Percentiles rank a stretch among this genome's conserved stretches.
Evolutionary conservation across 2,888 invertebrate genomes (phyloP).

Genomic region (Tiphia femorata): DNA sequence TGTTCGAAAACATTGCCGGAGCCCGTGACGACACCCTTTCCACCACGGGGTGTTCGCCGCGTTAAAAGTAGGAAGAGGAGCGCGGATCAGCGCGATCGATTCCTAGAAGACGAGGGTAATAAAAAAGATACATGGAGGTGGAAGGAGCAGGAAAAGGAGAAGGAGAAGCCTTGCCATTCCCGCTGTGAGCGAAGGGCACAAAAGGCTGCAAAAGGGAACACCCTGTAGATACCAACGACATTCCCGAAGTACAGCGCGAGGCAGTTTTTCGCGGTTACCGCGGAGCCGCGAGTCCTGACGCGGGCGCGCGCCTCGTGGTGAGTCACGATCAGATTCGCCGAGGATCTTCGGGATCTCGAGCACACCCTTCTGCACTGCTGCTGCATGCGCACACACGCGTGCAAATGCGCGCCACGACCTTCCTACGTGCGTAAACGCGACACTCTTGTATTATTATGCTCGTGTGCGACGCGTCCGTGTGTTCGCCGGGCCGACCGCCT

Average conservation of each 20-base stretch:
- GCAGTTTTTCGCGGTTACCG: slow-evolving; percentile 62
- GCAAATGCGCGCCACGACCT: too few relatives aligned
- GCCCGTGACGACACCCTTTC: too few relatives aligned
- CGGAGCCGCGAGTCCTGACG: slow-evolving; percentile 38
- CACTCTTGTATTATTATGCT: too few relatives aligned
- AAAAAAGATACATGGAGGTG: background rate
- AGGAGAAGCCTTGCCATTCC: slow-evolving; percentile 49
- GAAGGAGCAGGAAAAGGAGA: slow-evolving; percentile 30
- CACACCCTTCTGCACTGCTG: too few relatives aligned
- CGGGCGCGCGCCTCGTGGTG: too few relatives aligned
- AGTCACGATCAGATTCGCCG: too few relatives aligned
- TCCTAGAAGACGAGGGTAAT: slow-evolving; percentile 8
- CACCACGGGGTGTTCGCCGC: too few relatives aligned
- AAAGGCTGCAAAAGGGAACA: slow-evolving; percentile 54
- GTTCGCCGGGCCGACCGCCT: slow-evolving; percentile 16
- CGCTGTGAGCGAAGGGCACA: slow-evolving; percentile 45
- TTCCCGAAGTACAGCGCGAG: slow-evolving; percentile 63
- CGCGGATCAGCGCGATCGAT: slow-evolving; percentile 3
- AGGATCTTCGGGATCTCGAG: too few relatives aligned
- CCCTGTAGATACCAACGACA: slow-evolving; percentile 64
- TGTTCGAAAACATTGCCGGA: background rate
- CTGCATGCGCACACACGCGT: slow-evolving; percentile 46
- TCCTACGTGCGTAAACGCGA: too few relatives aligned
- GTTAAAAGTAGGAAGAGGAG: background rate
- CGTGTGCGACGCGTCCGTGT: slow-evolving; percentile 18